Evolutionary conservation across 2,797 vertebrate genomes (phyloP), one percentile per base, ranked within the genome.

Genomic region (Hylomyscus alleni): DNA sequence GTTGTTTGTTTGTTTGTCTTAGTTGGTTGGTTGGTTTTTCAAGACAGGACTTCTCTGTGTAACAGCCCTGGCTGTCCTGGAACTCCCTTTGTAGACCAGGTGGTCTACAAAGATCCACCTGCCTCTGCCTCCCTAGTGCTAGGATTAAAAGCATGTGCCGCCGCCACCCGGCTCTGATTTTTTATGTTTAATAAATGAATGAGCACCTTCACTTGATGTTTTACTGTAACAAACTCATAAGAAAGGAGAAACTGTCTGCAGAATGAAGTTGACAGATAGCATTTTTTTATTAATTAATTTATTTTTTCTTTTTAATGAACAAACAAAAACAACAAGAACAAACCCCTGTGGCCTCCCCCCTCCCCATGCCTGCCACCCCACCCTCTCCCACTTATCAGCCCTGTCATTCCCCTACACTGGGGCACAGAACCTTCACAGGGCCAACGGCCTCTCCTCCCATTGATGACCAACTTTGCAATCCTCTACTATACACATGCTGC

Each of bases 151-250:
- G 72, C 22, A 14, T 47, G 40, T 14, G 13, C 12, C 12, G 14
- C 73, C 24, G 15, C 40, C 40, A 29, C 40, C 12, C 12, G 0
- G 24, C 40, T 47, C 40, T 24, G 67, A 3, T 5, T 73, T 73
- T 40, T 22, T 69, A 69, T n/a, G 14, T 69, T n/a, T 69, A 77
- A 44, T 92, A 81, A 91, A 17, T n/a, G 0, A 96, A 78, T 40
- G 56, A 94, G 3, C 13, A 26, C 40, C 40, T 89, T 91, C 37
- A 60, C 47, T 93, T 91, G 88, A 67, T 50, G n/a, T 17, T 89
- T 6, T 44, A 44, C n/a, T 84, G 83, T 69, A 11, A 90, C 88
- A 92, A 78, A 77, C 52, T 62, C 56, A 31, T 44, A 69, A 69
- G 37, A 84, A 83, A 88, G 56, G 34, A 50, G 65, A 91, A 20